These are phyloP conservation scores for Ectemnius lituratus DNA, from an alignment of 2,888 invertebrate genomes.

Conservation along the genomic window DNA sequence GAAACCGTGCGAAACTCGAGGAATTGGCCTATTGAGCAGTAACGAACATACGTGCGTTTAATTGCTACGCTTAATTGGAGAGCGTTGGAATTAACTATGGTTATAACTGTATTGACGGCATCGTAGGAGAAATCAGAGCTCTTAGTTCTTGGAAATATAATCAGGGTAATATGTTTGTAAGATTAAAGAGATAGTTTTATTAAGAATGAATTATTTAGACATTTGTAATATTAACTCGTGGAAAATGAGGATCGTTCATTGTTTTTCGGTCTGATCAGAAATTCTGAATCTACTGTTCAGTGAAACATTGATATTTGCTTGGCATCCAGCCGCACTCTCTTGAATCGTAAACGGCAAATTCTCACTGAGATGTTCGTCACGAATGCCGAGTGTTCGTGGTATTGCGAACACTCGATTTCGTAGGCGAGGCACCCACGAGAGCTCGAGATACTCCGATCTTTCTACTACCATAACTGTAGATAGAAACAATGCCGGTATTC, in stretches of 20 bases:
- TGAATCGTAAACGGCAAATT: conserved; percentile 53
- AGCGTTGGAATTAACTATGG: too few relatives aligned
- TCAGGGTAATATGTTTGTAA: too few relatives aligned
- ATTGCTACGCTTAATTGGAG: too few relatives aligned
- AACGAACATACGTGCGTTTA: too few relatives aligned
- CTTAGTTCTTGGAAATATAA: too few relatives aligned
- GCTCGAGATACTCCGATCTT: conserved; percentile 25
- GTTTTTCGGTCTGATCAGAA: conserved; percentile 25
- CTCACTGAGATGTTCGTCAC: conserved; percentile 45
- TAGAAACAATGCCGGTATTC: too few relatives aligned
- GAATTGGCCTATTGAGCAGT: too few relatives aligned
- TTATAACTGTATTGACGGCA: too few relatives aligned
- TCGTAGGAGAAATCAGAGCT: too few relatives aligned
- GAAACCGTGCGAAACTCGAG: too few relatives aligned
- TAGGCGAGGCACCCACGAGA: conserved; percentile 47
- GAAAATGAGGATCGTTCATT: conserved; percentile 10
- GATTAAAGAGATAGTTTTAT: too few relatives aligned
- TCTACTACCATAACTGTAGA: conserved; percentile 1
- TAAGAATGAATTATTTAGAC: not conserved
- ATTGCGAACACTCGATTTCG: conserved; percentile 51
- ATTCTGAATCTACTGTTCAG: conserved; percentile 31
- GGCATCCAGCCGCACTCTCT: conserved; percentile 40
- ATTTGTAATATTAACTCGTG: conserved; percentile 1
- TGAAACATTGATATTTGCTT: conserved; percentile 51
- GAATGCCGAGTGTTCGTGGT: conserved; percentile 47